These are phyloP conservation scores for Ibidorhyncha struthersii DNA, from an alignment of 2,113 vertebrate genomes.

Conservation along the genomic window DNA sequence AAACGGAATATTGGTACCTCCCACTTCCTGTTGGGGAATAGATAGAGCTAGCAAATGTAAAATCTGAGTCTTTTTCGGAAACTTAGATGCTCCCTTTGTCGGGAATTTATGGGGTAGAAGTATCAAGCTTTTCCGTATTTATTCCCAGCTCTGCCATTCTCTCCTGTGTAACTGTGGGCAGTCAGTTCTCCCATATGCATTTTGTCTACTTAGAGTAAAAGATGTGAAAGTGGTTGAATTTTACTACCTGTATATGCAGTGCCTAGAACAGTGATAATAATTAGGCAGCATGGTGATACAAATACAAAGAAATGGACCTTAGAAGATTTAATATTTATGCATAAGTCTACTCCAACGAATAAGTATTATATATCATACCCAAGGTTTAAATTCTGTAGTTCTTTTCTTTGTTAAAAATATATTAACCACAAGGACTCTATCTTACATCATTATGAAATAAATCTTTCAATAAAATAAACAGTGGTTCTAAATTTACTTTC, in stretches of 20 bases:
- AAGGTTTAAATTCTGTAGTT: background rate
- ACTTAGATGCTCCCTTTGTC: background rate
- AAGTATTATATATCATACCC: background rate
- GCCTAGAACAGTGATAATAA: background rate
- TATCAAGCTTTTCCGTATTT: background rate
- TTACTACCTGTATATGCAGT: background rate
- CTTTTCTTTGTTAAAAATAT: background rate
- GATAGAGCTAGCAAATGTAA: background rate
- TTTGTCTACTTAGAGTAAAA: background rate
- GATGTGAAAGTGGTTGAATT: background rate
- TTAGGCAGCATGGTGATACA: background rate
- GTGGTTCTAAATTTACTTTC: background rate
- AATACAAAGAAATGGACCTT: background rate
- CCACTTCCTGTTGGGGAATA: background rate
- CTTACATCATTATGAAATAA: background rate
- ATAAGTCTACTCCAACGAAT: background rate
- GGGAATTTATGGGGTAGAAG: background rate
- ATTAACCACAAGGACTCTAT: background rate
- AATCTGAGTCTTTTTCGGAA: background rate
- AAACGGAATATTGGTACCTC: background rate
- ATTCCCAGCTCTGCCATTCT: background rate
- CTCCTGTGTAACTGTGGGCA: background rate
- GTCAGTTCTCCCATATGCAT: background rate
- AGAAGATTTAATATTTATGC: background rate
- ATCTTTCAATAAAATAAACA: background rate